These are phyloP conservation scores for Volucella zonaria DNA, from an alignment of 2,888 invertebrate genomes.

Conservation along the genomic window DNA sequence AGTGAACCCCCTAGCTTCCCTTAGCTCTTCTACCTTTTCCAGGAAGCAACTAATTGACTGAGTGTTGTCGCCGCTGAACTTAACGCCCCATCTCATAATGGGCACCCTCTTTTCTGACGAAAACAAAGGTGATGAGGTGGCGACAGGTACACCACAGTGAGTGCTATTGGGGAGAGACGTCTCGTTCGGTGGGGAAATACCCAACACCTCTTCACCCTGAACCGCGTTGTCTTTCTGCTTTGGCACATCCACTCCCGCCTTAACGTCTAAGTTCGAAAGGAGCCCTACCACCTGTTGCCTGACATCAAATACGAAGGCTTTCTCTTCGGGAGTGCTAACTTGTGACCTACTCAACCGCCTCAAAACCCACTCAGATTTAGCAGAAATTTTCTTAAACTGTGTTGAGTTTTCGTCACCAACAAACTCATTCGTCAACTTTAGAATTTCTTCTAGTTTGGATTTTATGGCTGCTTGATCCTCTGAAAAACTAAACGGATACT, in stretches of 20 bases:
- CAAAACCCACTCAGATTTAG: conserved; percentile 42
- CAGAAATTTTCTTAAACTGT: conserved; percentile 19
- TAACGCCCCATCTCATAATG: conserved; percentile 27
- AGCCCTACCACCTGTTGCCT: conserved; percentile 4
- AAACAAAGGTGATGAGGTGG: not conserved
- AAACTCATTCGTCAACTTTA: not conserved
- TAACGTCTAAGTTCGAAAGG: not conserved
- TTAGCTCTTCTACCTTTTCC: conserved; percentile 18
- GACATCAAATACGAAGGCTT: not conserved
- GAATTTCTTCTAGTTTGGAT: conserved; percentile 16
- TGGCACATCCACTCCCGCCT: not conserved
- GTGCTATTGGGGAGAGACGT: too few species aligned
- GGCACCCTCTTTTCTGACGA: not conserved
- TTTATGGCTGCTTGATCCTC: conserved; percentile 28
- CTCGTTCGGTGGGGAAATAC: too few species aligned
- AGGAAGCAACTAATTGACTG: conserved; percentile 32
- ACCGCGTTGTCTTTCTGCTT: not conserved
- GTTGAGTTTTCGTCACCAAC: conserved; percentile 2
- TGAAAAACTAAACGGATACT: conserved; percentile 34
- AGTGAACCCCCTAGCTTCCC: not conserved
- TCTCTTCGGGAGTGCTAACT: not conserved
- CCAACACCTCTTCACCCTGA: too few species aligned
- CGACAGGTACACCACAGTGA: not conserved
- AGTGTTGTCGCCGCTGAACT: conserved; percentile 20
- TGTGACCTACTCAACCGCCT: conserved; percentile 1